A percentile compares a stretch with the other conserved stretches of the same genome.
phyloP scores from a whole-genome alignment of 2,797 vertebrate species.

The Potorous gilbertii region DNA sequence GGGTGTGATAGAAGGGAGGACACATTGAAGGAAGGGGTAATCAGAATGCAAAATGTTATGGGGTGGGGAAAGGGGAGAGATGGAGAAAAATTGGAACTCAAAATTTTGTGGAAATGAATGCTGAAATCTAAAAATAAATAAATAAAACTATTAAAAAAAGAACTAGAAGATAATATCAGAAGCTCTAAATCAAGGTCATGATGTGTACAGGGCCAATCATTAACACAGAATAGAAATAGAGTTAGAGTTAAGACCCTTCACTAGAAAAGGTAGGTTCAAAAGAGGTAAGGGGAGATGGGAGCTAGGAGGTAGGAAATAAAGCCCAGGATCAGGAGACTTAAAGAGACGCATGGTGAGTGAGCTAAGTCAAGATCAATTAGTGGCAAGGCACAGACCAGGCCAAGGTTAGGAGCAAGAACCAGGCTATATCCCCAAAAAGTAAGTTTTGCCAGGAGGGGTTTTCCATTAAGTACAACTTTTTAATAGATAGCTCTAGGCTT shows the following conservation, averaged over 20 bases:
- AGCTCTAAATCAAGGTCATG: not conserved
- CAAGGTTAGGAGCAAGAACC: not conserved
- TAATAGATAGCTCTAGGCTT: not conserved
- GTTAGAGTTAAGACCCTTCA: not conserved
- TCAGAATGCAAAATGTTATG: too few relatives aligned
- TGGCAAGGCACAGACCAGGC: not conserved
- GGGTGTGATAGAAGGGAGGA: too few relatives aligned
- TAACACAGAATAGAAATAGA: not conserved
- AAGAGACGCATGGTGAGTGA: not conserved
- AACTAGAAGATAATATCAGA: not conserved
- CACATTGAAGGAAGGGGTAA: too few relatives aligned
- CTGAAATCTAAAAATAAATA: too few relatives aligned
- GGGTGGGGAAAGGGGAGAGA: too few relatives aligned
- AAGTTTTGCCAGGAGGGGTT: not conserved
- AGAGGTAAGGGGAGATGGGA: not conserved
- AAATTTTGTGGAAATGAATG: too few relatives aligned
- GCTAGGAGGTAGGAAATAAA: not conserved
- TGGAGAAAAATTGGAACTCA: too few relatives aligned
- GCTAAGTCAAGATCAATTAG: not conserved
- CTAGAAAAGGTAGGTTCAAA: not conserved
- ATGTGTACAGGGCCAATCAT: not conserved
- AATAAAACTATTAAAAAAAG: too few relatives aligned
- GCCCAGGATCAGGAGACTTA: not conserved
- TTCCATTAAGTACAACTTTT: not conserved
- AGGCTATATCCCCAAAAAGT: not conserved